Evolutionary conservation across 2,888 invertebrate genomes (phyloP), one percentile per base, ranked within the genome.

Genomic region (Morpho achilles): DNA sequence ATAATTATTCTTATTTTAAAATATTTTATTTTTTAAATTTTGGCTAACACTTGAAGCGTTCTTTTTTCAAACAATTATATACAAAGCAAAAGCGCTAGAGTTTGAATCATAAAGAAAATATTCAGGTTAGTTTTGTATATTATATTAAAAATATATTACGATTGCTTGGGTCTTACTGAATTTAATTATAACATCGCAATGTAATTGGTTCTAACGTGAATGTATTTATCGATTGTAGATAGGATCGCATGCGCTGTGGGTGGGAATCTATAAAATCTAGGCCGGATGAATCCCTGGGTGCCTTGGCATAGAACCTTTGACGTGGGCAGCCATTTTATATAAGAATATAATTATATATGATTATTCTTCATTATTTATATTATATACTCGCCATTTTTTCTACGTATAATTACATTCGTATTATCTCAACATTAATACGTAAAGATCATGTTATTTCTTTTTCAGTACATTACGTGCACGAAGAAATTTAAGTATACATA

Each of bases 251-350:
- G 63, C 63, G 63, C 63, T 40, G 58, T 63, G 56, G 61, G 63
- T 54, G 56, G 53, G 61, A 63, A 63, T 63, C 58, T 63, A 63
- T 62, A 60, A 64, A 60, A 62, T 58, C 56, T 59, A 63, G 63
- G 56, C 42, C 43, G 48, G 48, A 54, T 48, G 48, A 23, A 42
- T 32, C 54, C 43, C 54, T 49, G 8, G 41, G 6, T 32, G 54
- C 48, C 48, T 47, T 49, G 54, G 32, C 42, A 47, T 49, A 10
- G 42, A n/a, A 40, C 39, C 22, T 32, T 32, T 32, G 32, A 7
- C 41, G 40, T 41, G 41, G 46, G 7, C 53, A 53, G 40, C 47
- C 8, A 23, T 39, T 46, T 32, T 32, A 32, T 32, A 32, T 32
- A 32, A 32, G 32, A 32, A 32, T 32, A 32, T 32, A 32, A 32